Percentiles rank a stretch among this genome's conserved stretches.
Conservation (phyloP, 2,797 vertebrate genomes). For the Ciconia nigra region DNA sequence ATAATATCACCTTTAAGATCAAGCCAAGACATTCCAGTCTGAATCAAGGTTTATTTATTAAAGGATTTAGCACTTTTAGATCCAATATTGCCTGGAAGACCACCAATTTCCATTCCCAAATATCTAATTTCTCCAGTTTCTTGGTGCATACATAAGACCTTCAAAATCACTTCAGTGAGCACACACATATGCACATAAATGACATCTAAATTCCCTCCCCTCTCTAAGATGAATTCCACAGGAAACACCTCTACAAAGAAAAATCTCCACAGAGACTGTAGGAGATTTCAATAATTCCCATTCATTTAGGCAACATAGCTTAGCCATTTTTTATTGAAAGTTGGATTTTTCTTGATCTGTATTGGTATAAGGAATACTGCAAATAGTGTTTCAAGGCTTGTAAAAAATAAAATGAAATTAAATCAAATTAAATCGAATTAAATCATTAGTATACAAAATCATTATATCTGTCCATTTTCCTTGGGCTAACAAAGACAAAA, state of each 20-base stretch:
- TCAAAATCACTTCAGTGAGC: conserved; percentile 44
- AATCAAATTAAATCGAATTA: no score
- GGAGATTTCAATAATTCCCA: background rate
- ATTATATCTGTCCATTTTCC: background rate
- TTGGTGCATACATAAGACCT: conserved; percentile 54
- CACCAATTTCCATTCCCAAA: conserved; percentile 79
- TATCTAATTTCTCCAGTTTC: conserved; percentile 78
- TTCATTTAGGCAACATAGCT: background rate
- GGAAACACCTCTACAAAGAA: conserved; percentile 41
- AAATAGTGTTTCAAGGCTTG: background rate
- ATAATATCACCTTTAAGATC: conserved; percentile 79
- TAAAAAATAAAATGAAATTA: background rate
- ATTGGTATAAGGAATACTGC: background rate
- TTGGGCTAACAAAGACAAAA: background rate
- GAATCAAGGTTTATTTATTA: conserved; percentile 81
- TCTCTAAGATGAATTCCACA: conserved; percentile 20
- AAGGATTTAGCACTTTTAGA: conserved; percentile 81
- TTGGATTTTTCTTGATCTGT: background rate
- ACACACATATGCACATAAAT: background rate
- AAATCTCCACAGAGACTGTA: background rate
- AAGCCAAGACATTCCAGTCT: conserved; percentile 82
- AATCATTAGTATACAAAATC: background rate
- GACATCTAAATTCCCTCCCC: conserved; percentile 44
- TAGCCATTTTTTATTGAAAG: background rate
- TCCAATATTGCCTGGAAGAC: conserved; percentile 76